Conservation (phyloP, 2,113 vertebrate species). For the Pterocles orientalis region DNA sequence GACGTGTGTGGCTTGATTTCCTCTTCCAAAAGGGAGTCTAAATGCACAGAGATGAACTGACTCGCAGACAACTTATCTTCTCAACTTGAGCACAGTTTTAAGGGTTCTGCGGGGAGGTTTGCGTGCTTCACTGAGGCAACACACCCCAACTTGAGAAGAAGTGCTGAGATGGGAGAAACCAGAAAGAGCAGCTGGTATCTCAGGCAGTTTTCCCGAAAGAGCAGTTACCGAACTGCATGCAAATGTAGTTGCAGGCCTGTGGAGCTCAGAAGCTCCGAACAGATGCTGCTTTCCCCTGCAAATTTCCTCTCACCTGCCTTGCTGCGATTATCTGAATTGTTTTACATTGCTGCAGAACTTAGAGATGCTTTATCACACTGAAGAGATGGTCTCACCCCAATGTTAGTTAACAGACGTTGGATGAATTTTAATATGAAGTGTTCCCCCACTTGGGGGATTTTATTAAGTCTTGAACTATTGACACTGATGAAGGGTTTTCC, state of each 20-base stretch:
- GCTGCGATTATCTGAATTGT: not conserved
- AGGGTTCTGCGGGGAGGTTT: not conserved
- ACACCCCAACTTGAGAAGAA: not conserved
- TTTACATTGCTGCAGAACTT: not conserved
- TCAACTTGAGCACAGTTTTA: not conserved
- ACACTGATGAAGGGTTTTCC: not conserved
- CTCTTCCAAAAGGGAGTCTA: not conserved
- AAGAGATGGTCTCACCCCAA: not conserved
- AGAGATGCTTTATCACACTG: not conserved
- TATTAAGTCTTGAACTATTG: not conserved
- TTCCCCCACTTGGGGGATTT: not conserved
- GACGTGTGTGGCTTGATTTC: not conserved
- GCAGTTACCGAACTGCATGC: not conserved
- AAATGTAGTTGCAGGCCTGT: not conserved
- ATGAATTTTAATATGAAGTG: not conserved
- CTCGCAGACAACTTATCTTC: not conserved
- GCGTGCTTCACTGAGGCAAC: not conserved
- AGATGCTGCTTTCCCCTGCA: not conserved
- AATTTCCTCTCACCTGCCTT: not conserved
- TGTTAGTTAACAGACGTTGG: not conserved
- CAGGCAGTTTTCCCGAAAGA: not conserved
- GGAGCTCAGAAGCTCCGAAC: not conserved
- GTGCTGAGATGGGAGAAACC: not conserved
- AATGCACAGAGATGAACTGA: not conserved
- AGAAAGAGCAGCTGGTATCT: slow-evolving; percentile 18